Evolutionary conservation across 1,140 invertebrate genomes (phyloP).

Genomic region (Drosophila serrata): DNA sequence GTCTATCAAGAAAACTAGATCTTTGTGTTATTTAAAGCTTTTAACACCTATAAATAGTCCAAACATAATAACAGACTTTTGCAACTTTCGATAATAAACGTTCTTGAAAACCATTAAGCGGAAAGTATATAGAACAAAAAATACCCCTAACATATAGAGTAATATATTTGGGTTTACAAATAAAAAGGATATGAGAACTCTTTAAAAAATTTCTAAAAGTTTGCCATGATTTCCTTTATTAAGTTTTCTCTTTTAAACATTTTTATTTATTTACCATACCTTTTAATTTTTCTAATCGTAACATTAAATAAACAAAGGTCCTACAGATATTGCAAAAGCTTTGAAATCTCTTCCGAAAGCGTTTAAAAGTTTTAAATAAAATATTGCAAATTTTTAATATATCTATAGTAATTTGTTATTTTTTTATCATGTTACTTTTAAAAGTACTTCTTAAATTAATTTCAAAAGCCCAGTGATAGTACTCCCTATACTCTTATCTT

Average conservation of each 20-base stretch:
- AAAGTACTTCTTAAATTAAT: not conserved
- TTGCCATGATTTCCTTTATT: not conserved
- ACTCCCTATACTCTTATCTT: not conserved
- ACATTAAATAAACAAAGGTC: too few species aligned
- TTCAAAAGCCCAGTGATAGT: not conserved
- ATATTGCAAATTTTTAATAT: too few species aligned
- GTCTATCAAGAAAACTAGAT: constrained; percentile 15
- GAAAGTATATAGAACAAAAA: not conserved
- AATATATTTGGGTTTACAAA: not conserved
- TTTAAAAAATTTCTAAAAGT: not conserved
- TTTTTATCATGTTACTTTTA: not conserved
- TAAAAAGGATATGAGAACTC: not conserved
- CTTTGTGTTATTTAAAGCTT: not conserved
- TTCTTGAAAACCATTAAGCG: not conserved
- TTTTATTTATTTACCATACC: not conserved
- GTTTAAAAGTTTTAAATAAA: not conserved
- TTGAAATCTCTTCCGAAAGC: not conserved
- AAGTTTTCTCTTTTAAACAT: not conserved
- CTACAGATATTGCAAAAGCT: not conserved
- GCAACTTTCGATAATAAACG: constrained; percentile 2
- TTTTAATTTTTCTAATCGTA: not conserved
- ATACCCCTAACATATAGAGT: constrained; percentile 1
- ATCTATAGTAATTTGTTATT: too few species aligned
- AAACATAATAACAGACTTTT: not conserved
- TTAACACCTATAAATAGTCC: constrained; percentile 11